Conservation (phyloP, 2,113 vertebrate species). For the Nothocercus nigrocapillus region DNA sequence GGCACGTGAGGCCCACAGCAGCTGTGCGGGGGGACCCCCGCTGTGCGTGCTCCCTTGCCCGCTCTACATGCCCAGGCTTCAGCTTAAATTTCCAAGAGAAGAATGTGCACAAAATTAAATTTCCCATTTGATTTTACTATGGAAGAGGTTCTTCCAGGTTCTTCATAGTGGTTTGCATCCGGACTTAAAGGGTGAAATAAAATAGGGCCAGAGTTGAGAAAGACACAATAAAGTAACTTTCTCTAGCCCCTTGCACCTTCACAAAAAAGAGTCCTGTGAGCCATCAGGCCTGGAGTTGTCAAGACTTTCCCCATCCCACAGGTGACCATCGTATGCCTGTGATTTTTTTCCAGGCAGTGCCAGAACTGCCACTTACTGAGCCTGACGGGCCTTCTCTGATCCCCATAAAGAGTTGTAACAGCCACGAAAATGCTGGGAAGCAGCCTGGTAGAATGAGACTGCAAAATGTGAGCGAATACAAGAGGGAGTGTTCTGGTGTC, state of each 20-base stretch:
- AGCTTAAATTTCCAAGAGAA: not conserved
- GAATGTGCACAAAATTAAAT: not conserved
- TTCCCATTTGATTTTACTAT: not conserved
- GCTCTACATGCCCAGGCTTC: too few species aligned
- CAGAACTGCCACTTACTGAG: not conserved
- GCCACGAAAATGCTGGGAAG: not conserved
- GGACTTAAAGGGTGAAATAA: not conserved
- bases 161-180: not conserved
- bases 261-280: not conserved
- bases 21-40: too few species aligned
- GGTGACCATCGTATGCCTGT: not conserved
- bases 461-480: not conserved
- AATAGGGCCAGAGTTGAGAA: not conserved
- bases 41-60: not conserved
- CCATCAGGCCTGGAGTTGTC: not conserved
- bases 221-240: not conserved
- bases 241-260: not conserved
- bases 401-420: not conserved
- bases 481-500: not conserved
- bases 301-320: not conserved
- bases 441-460: accelerated
- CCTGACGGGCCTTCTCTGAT: accelerated
- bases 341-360: not conserved
- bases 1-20: not conserved
- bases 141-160: not conserved